Base-by-base conservation (phyloP, 2,888 invertebrate genomes). In the Nymphalis urticae region DNA sequence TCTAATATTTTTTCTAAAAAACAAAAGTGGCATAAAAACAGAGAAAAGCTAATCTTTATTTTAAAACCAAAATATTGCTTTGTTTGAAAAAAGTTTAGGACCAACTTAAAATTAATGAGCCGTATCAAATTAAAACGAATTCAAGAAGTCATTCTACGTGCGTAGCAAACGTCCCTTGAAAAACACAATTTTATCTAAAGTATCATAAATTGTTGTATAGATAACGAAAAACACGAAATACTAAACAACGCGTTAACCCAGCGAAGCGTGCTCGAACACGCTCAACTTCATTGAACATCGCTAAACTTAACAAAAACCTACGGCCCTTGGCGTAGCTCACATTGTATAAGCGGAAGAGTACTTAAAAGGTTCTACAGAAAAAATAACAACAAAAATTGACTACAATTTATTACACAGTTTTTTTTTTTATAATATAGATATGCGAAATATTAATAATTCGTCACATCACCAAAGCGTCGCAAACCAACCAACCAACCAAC, bases 261-360 rank as follows among this genome's bases (percentile, higher is more conserved):
- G 10, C 24, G 69, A 59, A 58, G 66, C 67, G 64, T 53, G 53
- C 24, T 19, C 24, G 24, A 36, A 64, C 64, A 48, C 59, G 69
- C 48, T 69, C 48, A 59, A 69, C 72, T 70, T 65, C 67, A 70
- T 70, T 68, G 70, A 68, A 67, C 66, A 72, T 70, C 62, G 68
- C 62, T 72, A 65, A 70, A 70, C 64, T 67, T 59, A 65, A 70
- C 70, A 70, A 70, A 66, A 72, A 72, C 70, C 68, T 60, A 42
- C 53, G 36, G 51, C 62, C 65, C 65, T 27, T 17, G 4, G 48
- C 48, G 4, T 0, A n/a, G 13, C 16, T 21, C 16, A 59, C 21
- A 56, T 19, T 24, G 17, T 17, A 63, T 51, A 60, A 50, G 63
- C 50, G 60, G 13, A 24, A 68, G 70, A 70, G 67, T 56, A 2